Conservation (phyloP, 1,140 invertebrate genomes). For the Dendroctonus valens region DNA sequence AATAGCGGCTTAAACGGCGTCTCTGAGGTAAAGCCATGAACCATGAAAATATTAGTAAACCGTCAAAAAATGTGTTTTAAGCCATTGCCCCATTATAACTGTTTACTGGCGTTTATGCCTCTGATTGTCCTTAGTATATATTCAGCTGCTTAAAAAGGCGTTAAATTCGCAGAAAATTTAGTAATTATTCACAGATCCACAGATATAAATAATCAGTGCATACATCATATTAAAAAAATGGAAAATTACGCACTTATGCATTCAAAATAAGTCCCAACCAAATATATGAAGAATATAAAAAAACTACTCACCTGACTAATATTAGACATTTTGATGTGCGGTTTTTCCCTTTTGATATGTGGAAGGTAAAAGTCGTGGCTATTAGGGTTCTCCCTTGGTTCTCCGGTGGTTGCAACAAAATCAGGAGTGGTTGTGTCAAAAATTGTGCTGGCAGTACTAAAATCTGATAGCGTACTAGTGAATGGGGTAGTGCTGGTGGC, state of each 20-base stretch:
- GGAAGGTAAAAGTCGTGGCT: conserved; percentile 47
- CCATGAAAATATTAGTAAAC: conserved; percentile 10
- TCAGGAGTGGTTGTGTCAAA: conserved; percentile 45
- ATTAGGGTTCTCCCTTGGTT: conserved; percentile 53
- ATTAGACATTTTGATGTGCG: conserved; percentile 57
- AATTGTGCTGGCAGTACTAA: conserved; percentile 37
- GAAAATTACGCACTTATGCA: too few species aligned
- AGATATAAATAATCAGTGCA: too few species aligned
- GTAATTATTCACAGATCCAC: too few species aligned
- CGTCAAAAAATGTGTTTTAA: neutral
- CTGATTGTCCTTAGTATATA: too few species aligned
- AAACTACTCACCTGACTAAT: conserved; percentile 55
- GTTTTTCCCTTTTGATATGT: conserved; percentile 49
- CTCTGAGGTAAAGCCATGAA: neutral
- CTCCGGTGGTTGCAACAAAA: conserved; percentile 50
- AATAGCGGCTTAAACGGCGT: neutral
- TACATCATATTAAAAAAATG: too few species aligned
- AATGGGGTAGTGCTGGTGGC: conserved; percentile 12
- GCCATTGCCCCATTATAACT: conserved; percentile 5
- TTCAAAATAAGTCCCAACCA: too few species aligned
- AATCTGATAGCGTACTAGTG: conserved; percentile 23
- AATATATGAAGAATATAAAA: neutral
- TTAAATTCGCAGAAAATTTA: too few species aligned
- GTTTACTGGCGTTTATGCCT: too few species aligned
- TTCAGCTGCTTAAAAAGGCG: too few species aligned